Base-by-base conservation (phyloP, 2,113 vertebrate species). In the Tragelaphus imberbis region DNA sequence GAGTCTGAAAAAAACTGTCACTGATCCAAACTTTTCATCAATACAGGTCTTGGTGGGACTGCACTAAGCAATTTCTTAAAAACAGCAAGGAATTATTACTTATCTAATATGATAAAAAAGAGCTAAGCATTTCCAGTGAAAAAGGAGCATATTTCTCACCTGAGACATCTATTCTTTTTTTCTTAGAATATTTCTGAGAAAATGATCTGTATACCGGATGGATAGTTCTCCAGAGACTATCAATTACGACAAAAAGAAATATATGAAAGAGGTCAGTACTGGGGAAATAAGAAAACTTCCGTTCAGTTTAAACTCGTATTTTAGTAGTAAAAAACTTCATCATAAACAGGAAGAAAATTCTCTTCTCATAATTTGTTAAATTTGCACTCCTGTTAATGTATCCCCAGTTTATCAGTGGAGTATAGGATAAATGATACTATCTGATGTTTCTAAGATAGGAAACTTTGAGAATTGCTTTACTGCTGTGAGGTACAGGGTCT, bases 181-280 rank as follows among this genome's bases (percentile, higher is more conserved):
- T 84, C 15, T 75, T 91, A 89, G n/a, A 93, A 84, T 49, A 1
- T 94, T 90, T 98, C n/a, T 90, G 87, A 94, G 51, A 71, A 79
- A 68, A 65, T 58, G 36, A 75, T 47, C n/a, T 91, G 58, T n/a
- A 49, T 65, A 96, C 8, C 21, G 1, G 40, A 53, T 1, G 61
- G 65, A 75, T 88, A 44, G 6, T 17, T 81, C 75, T 84, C 14
- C 28, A 25, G 81, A 92, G 27, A 61, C 27, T 71, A 85, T 80
- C n/a, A 79, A 40, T 80, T 79, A 87, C 51, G 12, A 44, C 27
- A 71, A 30, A 23, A 80, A 90, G 14, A 95, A 94, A 81, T 15
- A 58, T 40, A 77, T 17, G 30, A 63, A 95, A 36, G 47, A 88
- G 14, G 40, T 11, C 13, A 13, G 30, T 71, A 71, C 16, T 79